phyloP scores from a whole-genome alignment of 2,797 vertebrate species.

The Galagoides demidoff region DNA sequence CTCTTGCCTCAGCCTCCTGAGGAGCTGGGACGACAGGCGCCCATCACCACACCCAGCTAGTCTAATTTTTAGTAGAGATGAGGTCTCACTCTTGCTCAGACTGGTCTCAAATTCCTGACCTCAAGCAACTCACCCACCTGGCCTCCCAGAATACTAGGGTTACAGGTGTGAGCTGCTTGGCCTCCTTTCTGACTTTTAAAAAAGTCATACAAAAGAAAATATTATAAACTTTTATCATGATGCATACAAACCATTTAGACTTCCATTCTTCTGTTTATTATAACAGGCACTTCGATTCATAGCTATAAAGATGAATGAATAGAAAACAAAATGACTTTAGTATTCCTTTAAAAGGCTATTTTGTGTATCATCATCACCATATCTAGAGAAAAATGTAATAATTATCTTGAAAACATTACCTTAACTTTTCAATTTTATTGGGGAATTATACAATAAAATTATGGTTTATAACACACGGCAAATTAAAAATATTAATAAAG shows the following conservation, averaged over 20 bases:
- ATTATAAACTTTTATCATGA: neutral
- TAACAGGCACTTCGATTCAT: neutral
- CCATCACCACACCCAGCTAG: too few relatives aligned
- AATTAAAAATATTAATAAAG: constrained; percentile 67
- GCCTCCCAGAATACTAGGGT: too few relatives aligned
- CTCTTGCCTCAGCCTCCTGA: too few relatives aligned
- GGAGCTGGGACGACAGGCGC: too few relatives aligned
- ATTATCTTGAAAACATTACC: constrained; percentile 7
- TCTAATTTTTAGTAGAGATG: too few relatives aligned
- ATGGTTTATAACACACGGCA: constrained; percentile 41
- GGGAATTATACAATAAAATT: constrained; percentile 38
- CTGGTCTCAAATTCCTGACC: too few relatives aligned
- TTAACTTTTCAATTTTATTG: constrained; percentile 50
- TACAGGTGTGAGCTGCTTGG: too few relatives aligned
- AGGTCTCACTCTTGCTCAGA: too few relatives aligned
- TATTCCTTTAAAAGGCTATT: constrained; percentile 2
- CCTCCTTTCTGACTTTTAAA: neutral
- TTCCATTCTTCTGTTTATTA: neutral
- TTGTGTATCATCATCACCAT: neutral
- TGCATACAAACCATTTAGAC: neutral
- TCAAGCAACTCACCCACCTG: too few relatives aligned
- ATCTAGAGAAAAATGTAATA: constrained; percentile 36
- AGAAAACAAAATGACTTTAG: neutral
- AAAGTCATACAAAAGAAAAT: neutral
- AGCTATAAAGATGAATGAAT: neutral